Conservation (phyloP, 1,140 invertebrate genomes). For the Apis mellifera region DNA sequence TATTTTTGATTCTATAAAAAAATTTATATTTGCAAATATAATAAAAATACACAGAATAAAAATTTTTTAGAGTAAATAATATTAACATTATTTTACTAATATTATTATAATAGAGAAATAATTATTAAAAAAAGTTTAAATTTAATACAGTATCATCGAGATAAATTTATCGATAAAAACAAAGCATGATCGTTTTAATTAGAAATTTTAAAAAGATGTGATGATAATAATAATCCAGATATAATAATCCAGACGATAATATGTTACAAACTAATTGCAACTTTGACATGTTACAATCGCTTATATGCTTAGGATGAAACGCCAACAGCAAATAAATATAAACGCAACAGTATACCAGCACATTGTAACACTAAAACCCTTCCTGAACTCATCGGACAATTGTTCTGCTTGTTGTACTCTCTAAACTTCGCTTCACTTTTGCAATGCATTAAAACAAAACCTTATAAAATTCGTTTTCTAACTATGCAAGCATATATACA, state of each 20-base stretch:
- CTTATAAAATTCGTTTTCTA: background rate
- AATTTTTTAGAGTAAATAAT: no score
- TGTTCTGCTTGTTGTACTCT: background rate
- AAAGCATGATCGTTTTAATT: background rate
- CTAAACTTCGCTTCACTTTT: background rate
- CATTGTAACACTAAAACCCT: background rate
- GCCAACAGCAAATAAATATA: slow-evolving; percentile 17
- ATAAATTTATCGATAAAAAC: slow-evolving; percentile 1
- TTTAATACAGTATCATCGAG: background rate
- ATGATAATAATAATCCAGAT: background rate
- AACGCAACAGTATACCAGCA: slow-evolving; percentile 1
- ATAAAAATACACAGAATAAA: no score
- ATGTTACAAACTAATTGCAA: background rate
- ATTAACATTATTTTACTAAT: no score
- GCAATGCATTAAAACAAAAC: no score
- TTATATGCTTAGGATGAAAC: background rate
- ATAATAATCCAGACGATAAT: background rate
- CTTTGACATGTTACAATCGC: background rate
- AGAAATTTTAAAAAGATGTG: background rate
- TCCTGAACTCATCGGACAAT: background rate
- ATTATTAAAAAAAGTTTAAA: background rate
- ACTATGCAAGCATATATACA: background rate
- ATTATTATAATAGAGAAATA: background rate
- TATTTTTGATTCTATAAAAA: no score
- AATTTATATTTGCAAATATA: no score